These are phyloP conservation scores for Euschistus heros DNA, from an alignment of 1,140 invertebrate species.

Conservation along the genomic window DNA sequence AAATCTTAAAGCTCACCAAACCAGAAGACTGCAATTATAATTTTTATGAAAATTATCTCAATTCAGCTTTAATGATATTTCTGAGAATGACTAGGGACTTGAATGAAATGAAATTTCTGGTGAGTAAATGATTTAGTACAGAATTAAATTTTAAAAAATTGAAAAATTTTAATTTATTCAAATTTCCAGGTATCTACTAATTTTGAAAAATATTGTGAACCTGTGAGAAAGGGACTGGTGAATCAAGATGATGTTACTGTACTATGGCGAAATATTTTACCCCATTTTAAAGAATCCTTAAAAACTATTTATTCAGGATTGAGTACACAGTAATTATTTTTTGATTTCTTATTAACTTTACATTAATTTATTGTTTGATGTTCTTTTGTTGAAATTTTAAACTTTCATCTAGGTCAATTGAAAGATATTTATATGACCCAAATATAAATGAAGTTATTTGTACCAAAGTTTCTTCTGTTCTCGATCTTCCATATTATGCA, in stretches of 20 bases:
- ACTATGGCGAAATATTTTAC: conserved; percentile 67
- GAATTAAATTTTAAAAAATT: no score
- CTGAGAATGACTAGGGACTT: conserved; percentile 69
- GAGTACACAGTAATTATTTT: neutral
- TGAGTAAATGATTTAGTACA: conserved; percentile 47
- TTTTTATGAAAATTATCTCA: conserved; percentile 68
- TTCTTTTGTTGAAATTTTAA: no score
- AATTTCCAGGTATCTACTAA: conserved; percentile 28
- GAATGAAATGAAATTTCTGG: conserved; percentile 53
- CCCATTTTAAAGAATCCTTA: conserved; percentile 32
- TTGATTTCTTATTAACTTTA: no score
- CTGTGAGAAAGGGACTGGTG: conserved; percentile 36
- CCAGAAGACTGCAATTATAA: conserved; percentile 38
- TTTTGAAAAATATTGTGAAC: conserved; percentile 30
- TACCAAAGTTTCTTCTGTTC: conserved; percentile 42
- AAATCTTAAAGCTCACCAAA: conserved; percentile 50
- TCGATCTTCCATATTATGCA: conserved; percentile 77
- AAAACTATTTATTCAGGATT: conserved; percentile 8
- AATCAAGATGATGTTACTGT: conserved; percentile 49
- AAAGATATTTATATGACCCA: conserved; percentile 1
- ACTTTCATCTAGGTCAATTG: conserved; percentile 2
- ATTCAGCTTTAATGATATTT: conserved; percentile 68
- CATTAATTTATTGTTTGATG: neutral
- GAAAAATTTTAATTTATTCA: conserved; percentile 19
- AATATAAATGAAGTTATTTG: conserved; percentile 9